Conservation (phyloP, 2,888 invertebrate genomes). For the Polyommatus iphigenia region DNA sequence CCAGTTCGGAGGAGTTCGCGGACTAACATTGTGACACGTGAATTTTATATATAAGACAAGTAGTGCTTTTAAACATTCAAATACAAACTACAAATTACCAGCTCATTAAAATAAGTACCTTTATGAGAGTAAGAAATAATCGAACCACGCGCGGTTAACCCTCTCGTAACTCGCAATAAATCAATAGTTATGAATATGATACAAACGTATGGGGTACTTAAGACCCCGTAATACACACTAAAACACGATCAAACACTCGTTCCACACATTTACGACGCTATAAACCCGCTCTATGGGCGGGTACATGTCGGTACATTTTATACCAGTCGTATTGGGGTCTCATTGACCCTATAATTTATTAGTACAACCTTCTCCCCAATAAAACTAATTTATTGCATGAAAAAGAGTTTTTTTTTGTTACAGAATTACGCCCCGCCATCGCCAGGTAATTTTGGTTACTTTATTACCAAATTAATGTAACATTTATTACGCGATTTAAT, state of each 20-base stretch:
- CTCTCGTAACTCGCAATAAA: slow-evolving; percentile 32
- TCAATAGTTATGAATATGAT: slow-evolving; percentile 33
- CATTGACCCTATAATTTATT: slow-evolving; percentile 48
- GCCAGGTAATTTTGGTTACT: slow-evolving; percentile 1
- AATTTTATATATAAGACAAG: no score
- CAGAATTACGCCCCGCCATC: background rate
- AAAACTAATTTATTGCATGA: slow-evolving; percentile 50
- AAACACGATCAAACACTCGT: slow-evolving; percentile 43
- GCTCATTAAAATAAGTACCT: background rate
- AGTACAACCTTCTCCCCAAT: slow-evolving; percentile 39
- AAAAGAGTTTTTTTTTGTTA: slow-evolving; percentile 12
- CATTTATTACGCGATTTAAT: background rate
- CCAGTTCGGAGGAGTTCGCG: no score
- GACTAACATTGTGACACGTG: no score
- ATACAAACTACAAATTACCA: background rate
- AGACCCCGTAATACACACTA: slow-evolving; percentile 37
- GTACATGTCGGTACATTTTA: slow-evolving; percentile 43
- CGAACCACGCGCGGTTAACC: slow-evolving; percentile 13
- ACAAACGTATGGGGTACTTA: slow-evolving; percentile 35
- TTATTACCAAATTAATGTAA: background rate
- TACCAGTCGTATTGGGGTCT: slow-evolving; percentile 40
- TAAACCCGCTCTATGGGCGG: slow-evolving; percentile 46
- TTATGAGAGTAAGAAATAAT: background rate
- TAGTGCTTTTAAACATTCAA: no score
- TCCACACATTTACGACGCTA: slow-evolving; percentile 48